Evolutionary conservation across 2,797 vertebrate species (phyloP).

Genomic region (Neopelma chrysocephalum): DNA sequence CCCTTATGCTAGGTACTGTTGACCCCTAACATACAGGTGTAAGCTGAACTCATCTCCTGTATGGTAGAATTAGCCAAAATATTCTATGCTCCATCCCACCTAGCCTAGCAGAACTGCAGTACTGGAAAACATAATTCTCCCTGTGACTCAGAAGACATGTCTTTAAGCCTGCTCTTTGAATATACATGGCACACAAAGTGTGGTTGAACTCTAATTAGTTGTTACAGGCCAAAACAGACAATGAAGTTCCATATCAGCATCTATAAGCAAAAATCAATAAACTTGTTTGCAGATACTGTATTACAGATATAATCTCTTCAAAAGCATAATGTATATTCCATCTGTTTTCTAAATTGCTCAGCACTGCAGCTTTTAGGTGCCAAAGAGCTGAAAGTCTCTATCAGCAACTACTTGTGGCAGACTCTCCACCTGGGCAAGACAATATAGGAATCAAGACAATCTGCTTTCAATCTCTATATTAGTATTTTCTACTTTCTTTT

Average conservation of each 20-base stretch:
- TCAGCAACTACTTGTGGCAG: background rate
- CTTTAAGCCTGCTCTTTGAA: background rate
- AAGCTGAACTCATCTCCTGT: background rate
- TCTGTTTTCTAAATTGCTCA: background rate
- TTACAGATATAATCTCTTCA: background rate
- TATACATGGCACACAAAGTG: background rate
- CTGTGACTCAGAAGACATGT: background rate
- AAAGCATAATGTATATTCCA: background rate
- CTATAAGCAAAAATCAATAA: background rate
- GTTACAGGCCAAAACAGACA: background rate
- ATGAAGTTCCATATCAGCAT: background rate
- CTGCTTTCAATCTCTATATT: background rate
- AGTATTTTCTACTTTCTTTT: background rate
- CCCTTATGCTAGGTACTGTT: background rate
- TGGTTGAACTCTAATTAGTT: background rate
- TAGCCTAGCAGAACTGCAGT: background rate
- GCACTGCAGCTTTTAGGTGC: background rate
- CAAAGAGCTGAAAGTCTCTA: background rate
- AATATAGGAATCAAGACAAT: background rate
- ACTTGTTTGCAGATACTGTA: background rate
- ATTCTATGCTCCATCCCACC: background rate
- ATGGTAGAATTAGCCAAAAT: background rate
- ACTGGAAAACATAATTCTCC: background rate
- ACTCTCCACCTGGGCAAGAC: background rate
- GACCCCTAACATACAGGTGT: background rate